Evolutionary conservation across 2,113 vertebrate species (phyloP).

Genomic region (Paramisgurnus dabryanus): DNA sequence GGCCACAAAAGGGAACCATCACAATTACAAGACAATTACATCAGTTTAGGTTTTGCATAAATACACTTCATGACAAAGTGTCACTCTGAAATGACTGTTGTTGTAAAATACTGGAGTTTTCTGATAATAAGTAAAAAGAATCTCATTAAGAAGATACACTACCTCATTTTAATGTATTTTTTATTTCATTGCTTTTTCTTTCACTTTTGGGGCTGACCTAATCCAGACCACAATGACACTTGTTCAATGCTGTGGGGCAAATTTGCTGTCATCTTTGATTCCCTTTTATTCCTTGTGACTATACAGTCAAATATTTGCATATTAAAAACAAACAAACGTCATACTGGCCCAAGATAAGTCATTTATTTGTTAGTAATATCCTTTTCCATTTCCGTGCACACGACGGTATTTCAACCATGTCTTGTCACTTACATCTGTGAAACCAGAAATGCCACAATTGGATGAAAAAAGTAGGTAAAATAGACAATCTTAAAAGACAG

Average conservation of each 20-base stretch:
- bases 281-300: conserved; percentile 2
- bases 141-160: not conserved
- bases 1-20: conserved; percentile 28
- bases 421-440: conserved; percentile 58
- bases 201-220: conserved; percentile 7
- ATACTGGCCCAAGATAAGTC: conserved; percentile 48
- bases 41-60: not conserved
- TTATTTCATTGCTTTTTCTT: not conserved
- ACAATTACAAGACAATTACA: not conserved
- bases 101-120: not conserved
- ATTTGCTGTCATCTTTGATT: not conserved
- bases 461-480: conserved; percentile 68
- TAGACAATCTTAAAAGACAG: conserved; percentile 64
- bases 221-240: conserved; percentile 19
- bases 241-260: not conserved
- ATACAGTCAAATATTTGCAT: not conserved
- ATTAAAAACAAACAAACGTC: not conserved
- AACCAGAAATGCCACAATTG: conserved; percentile 59
- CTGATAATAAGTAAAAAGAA: too few species aligned
- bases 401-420: conserved; percentile 69
- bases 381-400: conserved; percentile 86
- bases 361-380: conserved; percentile 75
- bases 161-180: not conserved
- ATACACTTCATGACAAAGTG: not conserved
- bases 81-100: not conserved